Evolutionary conservation across 2,888 invertebrate genomes (phyloP).

Genomic region (Erynnis tages): DNA sequence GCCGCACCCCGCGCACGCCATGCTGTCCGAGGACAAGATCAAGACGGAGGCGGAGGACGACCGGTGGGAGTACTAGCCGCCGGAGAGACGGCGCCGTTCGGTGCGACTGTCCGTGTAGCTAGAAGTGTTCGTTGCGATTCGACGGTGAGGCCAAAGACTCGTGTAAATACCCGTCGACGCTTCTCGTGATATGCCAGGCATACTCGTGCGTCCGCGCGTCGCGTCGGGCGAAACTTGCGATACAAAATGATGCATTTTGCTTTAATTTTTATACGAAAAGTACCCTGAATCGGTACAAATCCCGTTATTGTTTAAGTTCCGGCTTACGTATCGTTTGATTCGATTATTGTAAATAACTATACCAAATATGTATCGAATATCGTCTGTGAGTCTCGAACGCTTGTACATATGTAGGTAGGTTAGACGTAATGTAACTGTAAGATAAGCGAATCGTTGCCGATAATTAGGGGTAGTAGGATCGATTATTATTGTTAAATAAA

Average conservation of each 20-base stretch:
- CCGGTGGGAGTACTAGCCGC: slow-evolving; percentile 82
- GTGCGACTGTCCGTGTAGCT: slow-evolving; percentile 59
- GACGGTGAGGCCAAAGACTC: slow-evolving; percentile 78
- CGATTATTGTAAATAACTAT: slow-evolving; percentile 76
- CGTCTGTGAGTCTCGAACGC: slow-evolving; percentile 47
- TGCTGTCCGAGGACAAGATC: slow-evolving; percentile 74
- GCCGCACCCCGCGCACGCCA: slow-evolving; percentile 41
- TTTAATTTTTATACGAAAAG: slow-evolving; percentile 64
- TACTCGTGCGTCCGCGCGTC: slow-evolving; percentile 38
- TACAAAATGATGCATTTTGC: slow-evolving; percentile 79
- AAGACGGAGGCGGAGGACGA: slow-evolving; percentile 83
- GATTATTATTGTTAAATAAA: slow-evolving; percentile 74
- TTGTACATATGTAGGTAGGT: slow-evolving; percentile 69
- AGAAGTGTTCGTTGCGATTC: slow-evolving; percentile 55
- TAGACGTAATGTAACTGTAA: slow-evolving; percentile 48
- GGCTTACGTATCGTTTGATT: slow-evolving; percentile 55
- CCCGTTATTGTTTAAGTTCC: slow-evolving; percentile 68
- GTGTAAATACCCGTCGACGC: slow-evolving; percentile 63
- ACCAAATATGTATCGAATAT: slow-evolving; percentile 74
- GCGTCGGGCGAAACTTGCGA: slow-evolving; percentile 60
- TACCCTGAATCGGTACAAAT: slow-evolving; percentile 73
- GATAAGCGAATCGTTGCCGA: slow-evolving; percentile 54
- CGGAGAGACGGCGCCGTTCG: slow-evolving; percentile 44
- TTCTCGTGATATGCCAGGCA: slow-evolving; percentile 54
- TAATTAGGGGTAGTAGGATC: slow-evolving; percentile 52